Conservation (phyloP, 2,113 vertebrate species). For the Hydropotes inermis region DNA sequence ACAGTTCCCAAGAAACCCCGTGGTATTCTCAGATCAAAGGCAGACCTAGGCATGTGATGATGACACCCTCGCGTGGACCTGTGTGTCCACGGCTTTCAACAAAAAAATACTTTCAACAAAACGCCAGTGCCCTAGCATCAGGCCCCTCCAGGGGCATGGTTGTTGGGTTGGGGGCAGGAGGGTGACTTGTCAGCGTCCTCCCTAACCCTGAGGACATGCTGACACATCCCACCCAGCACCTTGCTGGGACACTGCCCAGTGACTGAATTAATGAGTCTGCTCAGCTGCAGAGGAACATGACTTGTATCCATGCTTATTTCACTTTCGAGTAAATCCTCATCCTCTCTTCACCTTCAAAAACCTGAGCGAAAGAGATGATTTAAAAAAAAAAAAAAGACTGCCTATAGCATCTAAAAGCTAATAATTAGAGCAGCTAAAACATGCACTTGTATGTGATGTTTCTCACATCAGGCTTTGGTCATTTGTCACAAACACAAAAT, state of each 20-base stretch:
- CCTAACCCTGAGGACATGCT: neutral
- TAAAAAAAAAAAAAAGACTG: neutral
- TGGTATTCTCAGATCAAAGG: neutral
- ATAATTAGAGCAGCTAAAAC: neutral
- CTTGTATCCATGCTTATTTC: neutral
- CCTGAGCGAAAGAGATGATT: neutral
- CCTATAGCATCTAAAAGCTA: neutral
- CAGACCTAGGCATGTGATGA: neutral
- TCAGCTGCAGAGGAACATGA: neutral
- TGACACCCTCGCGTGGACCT: accelerated
- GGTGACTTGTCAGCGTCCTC: neutral
- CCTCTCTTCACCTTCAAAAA: neutral
- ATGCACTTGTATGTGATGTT: neutral
- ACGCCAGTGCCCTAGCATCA: accelerated
- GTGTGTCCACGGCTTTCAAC: neutral
- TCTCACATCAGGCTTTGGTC: neutral
- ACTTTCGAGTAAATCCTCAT: neutral
- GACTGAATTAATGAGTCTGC: neutral
- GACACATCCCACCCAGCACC: neutral
- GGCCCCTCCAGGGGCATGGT: accelerated
- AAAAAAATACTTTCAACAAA: neutral
- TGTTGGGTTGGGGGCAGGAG: neutral
- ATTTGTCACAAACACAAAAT: neutral
- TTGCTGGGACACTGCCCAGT: accelerated
- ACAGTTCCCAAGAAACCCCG: neutral